Evolutionary conservation across 2,888 invertebrate species (phyloP).

Genomic region (Drosophila aldrichi): DNA sequence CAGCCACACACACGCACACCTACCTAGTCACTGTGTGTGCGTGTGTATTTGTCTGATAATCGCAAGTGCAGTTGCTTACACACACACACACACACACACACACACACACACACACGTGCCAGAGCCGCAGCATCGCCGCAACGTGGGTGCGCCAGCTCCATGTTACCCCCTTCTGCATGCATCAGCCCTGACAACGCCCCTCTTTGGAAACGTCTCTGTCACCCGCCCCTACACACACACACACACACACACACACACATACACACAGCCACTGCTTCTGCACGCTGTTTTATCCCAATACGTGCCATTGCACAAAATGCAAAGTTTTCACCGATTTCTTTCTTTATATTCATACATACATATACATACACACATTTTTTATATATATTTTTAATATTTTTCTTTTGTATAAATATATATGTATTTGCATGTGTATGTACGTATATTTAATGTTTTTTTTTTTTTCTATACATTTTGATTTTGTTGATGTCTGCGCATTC

Average conservation of each 20-base stretch:
- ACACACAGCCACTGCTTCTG: not conserved
- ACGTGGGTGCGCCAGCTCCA: constrained; percentile 48
- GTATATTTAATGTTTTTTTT: constrained; percentile 1
- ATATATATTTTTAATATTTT: not conserved
- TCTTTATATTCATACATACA: constrained; percentile 8
- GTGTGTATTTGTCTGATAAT: constrained; percentile 51
- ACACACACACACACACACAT: too few species aligned
- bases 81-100: too few species aligned
- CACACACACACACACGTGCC: constrained; percentile 29
- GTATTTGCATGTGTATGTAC: not conserved
- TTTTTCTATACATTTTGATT: constrained; percentile 23
- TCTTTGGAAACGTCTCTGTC: not conserved
- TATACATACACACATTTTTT: not conserved
- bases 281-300: constrained; percentile 37
- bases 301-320: constrained; percentile 63
- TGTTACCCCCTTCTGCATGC: constrained; percentile 6
- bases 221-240: too few species aligned
- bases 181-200: not conserved
- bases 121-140: constrained; percentile 43
- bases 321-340: constrained; percentile 55
- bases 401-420: constrained; percentile 4
- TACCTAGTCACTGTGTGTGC: constrained; percentile 6
- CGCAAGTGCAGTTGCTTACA: constrained; percentile 59
- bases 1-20: constrained; percentile 1
- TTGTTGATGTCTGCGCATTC: constrained; percentile 48